Conservation (phyloP, 2,797 vertebrate genomes). For the Falco biarmicus region DNA sequence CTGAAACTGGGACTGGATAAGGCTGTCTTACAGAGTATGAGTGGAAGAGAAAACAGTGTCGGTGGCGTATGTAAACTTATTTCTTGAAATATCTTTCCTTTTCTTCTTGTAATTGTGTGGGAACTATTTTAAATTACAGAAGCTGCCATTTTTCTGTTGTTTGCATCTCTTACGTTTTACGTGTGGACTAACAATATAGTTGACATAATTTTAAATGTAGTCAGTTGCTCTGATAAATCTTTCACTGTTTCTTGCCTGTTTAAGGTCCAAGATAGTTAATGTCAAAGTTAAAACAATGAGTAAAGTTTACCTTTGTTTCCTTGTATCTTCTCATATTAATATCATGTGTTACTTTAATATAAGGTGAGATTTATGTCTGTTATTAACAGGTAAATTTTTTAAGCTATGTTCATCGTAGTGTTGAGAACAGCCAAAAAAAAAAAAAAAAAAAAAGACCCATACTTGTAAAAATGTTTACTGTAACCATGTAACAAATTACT, state of each 20-base stretch:
- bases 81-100: neutral
- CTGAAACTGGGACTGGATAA: conserved; percentile 97
- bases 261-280: neutral
- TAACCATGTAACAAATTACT: neutral
- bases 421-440: neutral
- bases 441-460: neutral
- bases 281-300: neutral
- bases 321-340: neutral
- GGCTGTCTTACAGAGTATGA: conserved; percentile 98
- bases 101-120: neutral
- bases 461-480: neutral
- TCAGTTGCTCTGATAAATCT: neutral
- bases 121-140: neutral
- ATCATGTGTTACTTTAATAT: neutral
- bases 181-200: neutral
- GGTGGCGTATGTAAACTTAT: conserved; percentile 83
- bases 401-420: fast-evolving
- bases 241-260: neutral
- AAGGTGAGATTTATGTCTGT: neutral
- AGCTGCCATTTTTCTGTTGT: neutral
- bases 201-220: neutral
- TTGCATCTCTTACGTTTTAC: neutral
- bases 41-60: conserved; percentile 92
- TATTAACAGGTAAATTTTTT: neutral
- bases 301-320: neutral